Evolutionary conservation across 2,113 vertebrate species (phyloP).

Genomic region (Falcunculus frontatus): DNA sequence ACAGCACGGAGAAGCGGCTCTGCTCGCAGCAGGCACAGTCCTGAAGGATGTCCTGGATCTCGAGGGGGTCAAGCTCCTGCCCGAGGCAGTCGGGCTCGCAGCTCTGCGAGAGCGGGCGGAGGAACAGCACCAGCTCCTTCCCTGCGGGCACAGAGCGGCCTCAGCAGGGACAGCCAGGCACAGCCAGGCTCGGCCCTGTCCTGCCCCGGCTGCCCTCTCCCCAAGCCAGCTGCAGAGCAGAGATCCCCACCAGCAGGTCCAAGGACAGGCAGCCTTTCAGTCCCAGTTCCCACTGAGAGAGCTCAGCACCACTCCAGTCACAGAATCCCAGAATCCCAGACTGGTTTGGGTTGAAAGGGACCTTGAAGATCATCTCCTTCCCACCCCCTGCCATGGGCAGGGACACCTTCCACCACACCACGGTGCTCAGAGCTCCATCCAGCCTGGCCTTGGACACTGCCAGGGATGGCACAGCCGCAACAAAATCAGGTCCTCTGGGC

Average conservation of each 20-base stretch:
- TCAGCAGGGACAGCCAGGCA: accelerated
- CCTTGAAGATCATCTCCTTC: no score
- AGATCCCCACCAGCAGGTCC: not conserved
- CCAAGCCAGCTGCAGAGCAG: accelerated
- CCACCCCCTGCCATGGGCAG: not conserved
- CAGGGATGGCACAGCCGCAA: not conserved
- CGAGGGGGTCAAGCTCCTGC: constrained; percentile 72
- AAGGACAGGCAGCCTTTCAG: not conserved
- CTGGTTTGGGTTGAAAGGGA: no score
- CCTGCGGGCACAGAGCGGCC: constrained; percentile 64
- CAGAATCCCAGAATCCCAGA: not conserved
- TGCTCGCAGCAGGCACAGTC: constrained; percentile 61
- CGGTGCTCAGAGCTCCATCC: not conserved
- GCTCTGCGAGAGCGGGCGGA: constrained; percentile 68
- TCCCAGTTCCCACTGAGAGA: not conserved
- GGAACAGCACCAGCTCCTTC: constrained; percentile 83
- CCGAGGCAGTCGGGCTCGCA: constrained; percentile 64
- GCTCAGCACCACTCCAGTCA: not conserved
- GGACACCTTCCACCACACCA: not conserved
- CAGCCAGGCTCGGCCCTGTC: not conserved
- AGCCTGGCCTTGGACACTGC: not conserved
- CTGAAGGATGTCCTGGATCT: constrained; percentile 71
- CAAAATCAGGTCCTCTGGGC: not conserved
- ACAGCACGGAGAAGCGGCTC: constrained; percentile 83
- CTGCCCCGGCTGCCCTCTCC: accelerated